A percentile compares a stretch with the other conserved stretches of the same genome.
These are phyloP conservation scores for Norana najaformis DNA, from an alignment of 2,888 invertebrate genomes.

Conservation along the genomic window DNA sequence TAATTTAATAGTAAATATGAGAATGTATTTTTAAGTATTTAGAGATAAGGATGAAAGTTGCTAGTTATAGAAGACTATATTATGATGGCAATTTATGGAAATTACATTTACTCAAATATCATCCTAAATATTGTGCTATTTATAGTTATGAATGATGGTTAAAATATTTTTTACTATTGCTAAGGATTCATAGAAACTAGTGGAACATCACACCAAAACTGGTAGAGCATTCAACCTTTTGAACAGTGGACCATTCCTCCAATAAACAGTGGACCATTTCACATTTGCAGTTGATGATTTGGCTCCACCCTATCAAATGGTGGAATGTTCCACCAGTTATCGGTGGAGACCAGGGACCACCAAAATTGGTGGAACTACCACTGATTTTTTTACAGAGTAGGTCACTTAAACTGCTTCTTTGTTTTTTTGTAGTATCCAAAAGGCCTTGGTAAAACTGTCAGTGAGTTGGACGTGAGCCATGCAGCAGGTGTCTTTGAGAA, in stretches of 20 bases:
- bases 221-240: no score
- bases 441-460: constrained; percentile 67
- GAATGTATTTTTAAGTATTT: not conserved
- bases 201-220: no score
- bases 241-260: no score
- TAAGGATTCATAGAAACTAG: no score
- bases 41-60: not conserved
- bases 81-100: not conserved
- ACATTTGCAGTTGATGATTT: no score
- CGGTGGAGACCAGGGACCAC: no score
- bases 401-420: no score
- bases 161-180: not conserved
- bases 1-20: not conserved
- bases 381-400: no score
- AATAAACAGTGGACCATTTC: no score
- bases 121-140: not conserved
- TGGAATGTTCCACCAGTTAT: no score
- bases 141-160: not conserved
- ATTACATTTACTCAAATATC: not conserved
- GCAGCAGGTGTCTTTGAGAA: constrained; percentile 63
- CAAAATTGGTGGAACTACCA: no score
- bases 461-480: constrained; percentile 64
- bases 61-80: not conserved
- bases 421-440: constrained; percentile 65
- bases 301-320: no score